Evolutionary conservation across 2,888 invertebrate species (phyloP).

Genomic region (Hypercompe scribonia): DNA sequence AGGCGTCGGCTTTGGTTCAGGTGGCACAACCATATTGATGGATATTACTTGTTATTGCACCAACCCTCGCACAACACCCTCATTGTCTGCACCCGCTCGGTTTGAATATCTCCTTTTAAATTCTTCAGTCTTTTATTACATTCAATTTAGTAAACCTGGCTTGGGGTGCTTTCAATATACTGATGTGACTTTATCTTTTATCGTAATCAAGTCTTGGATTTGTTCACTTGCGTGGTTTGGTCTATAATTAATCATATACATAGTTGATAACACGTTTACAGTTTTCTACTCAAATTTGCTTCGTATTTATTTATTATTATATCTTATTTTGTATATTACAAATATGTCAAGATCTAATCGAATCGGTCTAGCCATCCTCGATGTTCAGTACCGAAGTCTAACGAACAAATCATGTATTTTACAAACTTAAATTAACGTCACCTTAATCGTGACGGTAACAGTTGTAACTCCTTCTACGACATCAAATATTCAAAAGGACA

Average conservation of each 20-base stretch:
- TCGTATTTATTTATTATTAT: too few species aligned
- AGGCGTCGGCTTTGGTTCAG: constrained; percentile 30
- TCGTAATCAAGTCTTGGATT: not conserved
- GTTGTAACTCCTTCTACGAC: not conserved
- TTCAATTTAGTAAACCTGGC: not conserved
- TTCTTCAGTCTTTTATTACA: constrained; percentile 11
- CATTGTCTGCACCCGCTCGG: constrained; percentile 13
- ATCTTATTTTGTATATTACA: too few species aligned
- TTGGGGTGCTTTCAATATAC: not conserved
- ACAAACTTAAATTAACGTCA: not conserved
- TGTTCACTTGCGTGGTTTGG: not conserved
- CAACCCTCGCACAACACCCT: constrained; percentile 6
- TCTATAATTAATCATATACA: not conserved
- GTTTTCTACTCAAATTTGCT: rapidly evolving
- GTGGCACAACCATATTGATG: constrained; percentile 40
- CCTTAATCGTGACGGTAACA: not conserved
- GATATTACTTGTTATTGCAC: constrained; percentile 43
- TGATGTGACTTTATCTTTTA: not conserved
- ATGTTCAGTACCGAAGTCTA: not conserved
- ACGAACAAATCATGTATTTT: not conserved
- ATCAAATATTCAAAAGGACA: not conserved
- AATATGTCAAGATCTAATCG: too few species aligned
- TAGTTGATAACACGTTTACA: not conserved
- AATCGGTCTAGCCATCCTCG: too few species aligned
- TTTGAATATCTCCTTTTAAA: constrained; percentile 16